Evolutionary conservation across 2,888 invertebrate species (phyloP).

Genomic region (Ptilodon capucinus): DNA sequence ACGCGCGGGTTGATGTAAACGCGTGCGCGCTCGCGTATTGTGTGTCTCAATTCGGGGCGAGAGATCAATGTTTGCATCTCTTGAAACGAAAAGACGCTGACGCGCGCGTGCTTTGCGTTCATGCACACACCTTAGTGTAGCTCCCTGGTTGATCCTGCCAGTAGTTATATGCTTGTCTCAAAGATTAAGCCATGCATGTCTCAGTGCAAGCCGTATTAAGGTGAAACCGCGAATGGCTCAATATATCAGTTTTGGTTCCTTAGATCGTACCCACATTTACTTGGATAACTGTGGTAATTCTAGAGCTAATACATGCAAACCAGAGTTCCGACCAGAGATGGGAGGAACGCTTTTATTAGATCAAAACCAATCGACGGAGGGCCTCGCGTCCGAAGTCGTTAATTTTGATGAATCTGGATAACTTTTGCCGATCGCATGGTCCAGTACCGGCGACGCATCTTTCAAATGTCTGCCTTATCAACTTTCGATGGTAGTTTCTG

Average conservation of each 20-base stretch:
- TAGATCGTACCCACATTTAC: slow-evolving; percentile 49
- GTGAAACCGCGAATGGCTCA: slow-evolving; percentile 84
- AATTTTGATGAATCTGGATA: slow-evolving; percentile 71
- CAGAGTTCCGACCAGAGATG: slow-evolving; percentile 66
- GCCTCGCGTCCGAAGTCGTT: slow-evolving; percentile 59
- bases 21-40: no score
- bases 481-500: slow-evolving; percentile 85
- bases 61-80: no score
- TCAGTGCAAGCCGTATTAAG: slow-evolving; percentile 82
- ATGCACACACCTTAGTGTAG: slow-evolving; percentile 10
- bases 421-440: slow-evolving; percentile 57
- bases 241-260: slow-evolving; percentile 83
- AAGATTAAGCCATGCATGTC: slow-evolving; percentile 82
- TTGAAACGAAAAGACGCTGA: no score
- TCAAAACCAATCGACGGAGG: slow-evolving; percentile 68
- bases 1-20: no score
- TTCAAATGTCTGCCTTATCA: slow-evolving; percentile 87
- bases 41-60: no score
- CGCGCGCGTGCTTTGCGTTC: no score
- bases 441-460: slow-evolving; percentile 81
- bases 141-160: slow-evolving; percentile 83
- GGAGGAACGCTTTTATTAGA: slow-evolving; percentile 62
- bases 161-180: slow-evolving; percentile 86
- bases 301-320: slow-evolving; percentile 76
- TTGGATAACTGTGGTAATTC: slow-evolving; percentile 85